Base-by-base conservation (phyloP, 2,113 vertebrate genomes). In the Falcunculus frontatus region DNA sequence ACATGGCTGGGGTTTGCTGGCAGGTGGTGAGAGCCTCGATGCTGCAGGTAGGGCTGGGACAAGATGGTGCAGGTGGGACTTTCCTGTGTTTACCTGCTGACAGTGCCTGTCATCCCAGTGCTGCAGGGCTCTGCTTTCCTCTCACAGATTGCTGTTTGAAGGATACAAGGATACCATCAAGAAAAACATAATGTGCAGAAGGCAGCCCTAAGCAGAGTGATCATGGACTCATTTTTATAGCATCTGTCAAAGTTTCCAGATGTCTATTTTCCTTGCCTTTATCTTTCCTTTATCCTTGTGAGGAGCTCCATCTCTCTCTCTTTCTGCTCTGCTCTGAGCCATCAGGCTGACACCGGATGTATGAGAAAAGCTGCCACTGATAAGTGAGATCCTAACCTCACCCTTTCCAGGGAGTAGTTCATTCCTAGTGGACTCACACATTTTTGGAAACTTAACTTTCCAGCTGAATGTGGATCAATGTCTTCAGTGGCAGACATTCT, bases 1-100 rank as follows among this genome's bases (percentile, higher is more conserved):
- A 3, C 12, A 10, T 1, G 1, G 1, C 13, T 3, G 1, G 20
- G 10, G 8, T 50, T 68, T 39, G 20, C 49, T 47, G 60, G 25
- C 21, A 39, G 39, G 11, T 35, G 33, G 13, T 1, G 3, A 62
- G 33, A 84, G 23, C 18, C 64, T 0, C 0, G 4, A 0, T 60
- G 59, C 73, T 77, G n/a, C 33, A 22, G 7, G 26, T 2, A n/a
- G 10, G 20, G 14, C 47, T 79, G 44, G 22, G 35, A 39, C 47
- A 35, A 49, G 25, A 15, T 15, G 13, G 30, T 39, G 20, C 18
- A n/a, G 70, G 13, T 16, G 18, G 16, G 50, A 35, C 22, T 30
- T 32, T 2, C 37, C 44, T 37, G 0, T 11, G 9, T 50, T 83
- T 74, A 42, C 50, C 55, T 72, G 12, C 21, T 72, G 21, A 39